phyloP scores from a whole-genome alignment of 2,888 invertebrate genomes.

The Callyntrura guangdongensis region DNA sequence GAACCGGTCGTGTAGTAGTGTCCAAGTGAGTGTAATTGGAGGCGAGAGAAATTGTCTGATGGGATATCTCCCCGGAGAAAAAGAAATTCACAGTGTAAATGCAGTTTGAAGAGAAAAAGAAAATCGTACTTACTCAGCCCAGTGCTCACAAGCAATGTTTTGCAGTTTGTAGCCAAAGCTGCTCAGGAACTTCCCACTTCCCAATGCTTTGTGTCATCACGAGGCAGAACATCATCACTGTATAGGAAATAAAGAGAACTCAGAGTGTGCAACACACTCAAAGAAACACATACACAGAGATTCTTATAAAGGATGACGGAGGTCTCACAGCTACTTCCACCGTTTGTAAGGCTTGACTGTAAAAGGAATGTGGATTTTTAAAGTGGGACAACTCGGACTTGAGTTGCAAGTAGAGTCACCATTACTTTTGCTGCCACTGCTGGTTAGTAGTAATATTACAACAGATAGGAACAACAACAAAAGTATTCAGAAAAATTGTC shows the following conservation, averaged over 20 bases:
- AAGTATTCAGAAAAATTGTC: slow-evolving; percentile 31
- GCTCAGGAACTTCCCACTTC: background rate
- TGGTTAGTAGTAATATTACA: slow-evolving; percentile 1
- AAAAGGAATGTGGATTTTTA: slow-evolving; percentile 74
- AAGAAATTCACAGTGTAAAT: slow-evolving; percentile 49
- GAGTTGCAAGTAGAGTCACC: slow-evolving; percentile 66
- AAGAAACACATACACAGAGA: background rate
- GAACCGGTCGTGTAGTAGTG: slow-evolving; percentile 59
- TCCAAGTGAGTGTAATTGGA: slow-evolving; percentile 79
- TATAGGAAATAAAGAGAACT: background rate
- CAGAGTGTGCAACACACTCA: no score
- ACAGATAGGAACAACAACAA: background rate
- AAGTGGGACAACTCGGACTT: slow-evolving; percentile 75
- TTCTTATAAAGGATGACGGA: slow-evolving; percentile 54
- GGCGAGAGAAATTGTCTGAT: slow-evolving; percentile 76
- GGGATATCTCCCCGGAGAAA: slow-evolving; percentile 70
- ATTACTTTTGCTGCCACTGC: slow-evolving; percentile 35
- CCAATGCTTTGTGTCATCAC: no score
- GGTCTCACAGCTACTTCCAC: background rate
- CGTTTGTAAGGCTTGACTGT: background rate
- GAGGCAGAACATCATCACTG: no score
- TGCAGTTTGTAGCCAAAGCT: slow-evolving; percentile 15
- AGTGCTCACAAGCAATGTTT: slow-evolving; percentile 1
- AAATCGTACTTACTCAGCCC: slow-evolving; percentile 10
- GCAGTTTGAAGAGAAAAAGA: slow-evolving; percentile 57